phyloP scores from a whole-genome alignment of 2,113 vertebrate genomes.

The Campylorhamphus procurvoides region DNA sequence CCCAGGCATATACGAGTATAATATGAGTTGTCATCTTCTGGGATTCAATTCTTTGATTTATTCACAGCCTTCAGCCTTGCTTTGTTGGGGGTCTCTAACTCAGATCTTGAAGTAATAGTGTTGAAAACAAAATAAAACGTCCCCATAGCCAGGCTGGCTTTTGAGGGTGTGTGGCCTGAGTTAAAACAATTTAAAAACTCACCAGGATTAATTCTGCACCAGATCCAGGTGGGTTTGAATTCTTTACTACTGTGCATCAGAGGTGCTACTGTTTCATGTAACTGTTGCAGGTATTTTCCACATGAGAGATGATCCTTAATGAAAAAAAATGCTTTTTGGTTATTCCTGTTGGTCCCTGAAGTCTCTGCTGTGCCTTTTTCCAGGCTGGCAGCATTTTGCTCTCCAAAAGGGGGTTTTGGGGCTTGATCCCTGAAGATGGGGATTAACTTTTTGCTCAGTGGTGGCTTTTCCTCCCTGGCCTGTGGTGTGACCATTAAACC shows the following conservation, averaged over 20 bases:
- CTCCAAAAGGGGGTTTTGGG: background rate
- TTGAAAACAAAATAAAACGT: background rate
- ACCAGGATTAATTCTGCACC: background rate
- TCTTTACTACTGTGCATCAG: background rate
- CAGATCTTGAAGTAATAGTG: background rate
- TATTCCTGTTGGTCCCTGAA: background rate
- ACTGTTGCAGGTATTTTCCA: background rate
- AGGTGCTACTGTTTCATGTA: fast-evolving
- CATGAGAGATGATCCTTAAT: background rate
- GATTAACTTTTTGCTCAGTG: background rate
- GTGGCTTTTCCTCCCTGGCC: background rate
- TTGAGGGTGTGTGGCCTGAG: background rate
- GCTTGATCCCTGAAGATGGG: background rate
- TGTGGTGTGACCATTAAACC: background rate
- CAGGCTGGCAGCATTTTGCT: background rate
- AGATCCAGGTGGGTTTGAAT: background rate
- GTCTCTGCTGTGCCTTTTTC: background rate
- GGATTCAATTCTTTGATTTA: background rate
- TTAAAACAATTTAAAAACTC: background rate
- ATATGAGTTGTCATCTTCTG: background rate
- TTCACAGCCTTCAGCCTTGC: background rate
- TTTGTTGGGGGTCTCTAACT: background rate
- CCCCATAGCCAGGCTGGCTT: background rate
- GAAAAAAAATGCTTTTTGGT: background rate
- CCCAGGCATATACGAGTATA: background rate